Evolutionary conservation across 2,797 vertebrate species (phyloP).

Genomic region (Premnoplex brunnescens): DNA sequence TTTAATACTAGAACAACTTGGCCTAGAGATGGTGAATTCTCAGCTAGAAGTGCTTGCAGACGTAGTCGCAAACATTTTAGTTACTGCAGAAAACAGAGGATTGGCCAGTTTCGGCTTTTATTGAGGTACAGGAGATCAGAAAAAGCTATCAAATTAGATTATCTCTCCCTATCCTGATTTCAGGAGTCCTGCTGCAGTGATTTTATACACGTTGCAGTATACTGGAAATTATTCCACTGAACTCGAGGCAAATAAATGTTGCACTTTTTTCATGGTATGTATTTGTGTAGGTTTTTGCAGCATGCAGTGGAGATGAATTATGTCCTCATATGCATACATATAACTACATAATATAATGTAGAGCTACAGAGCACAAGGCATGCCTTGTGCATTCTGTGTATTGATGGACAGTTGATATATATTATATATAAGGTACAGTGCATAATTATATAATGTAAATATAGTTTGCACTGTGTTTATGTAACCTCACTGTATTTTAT

Average conservation of each 20-base stretch:
- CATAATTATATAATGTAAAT: not conserved
- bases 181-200: not conserved
- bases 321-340: not conserved
- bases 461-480: not conserved
- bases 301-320: rapidly evolving
- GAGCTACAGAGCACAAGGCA: not conserved
- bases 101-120: not conserved
- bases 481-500: not conserved
- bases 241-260: not conserved
- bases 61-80: not conserved
- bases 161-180: not conserved
- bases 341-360: not conserved
- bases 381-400: rapidly evolving
- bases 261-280: not conserved
- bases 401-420: not conserved
- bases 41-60: not conserved
- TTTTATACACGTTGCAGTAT: not conserved
- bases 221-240: not conserved
- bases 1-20: not conserved
- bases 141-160: not conserved
- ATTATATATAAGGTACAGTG: not conserved
- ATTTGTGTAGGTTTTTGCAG: not conserved
- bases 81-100: not conserved
- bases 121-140: not conserved
- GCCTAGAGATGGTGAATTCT: not conserved